These are phyloP conservation scores for Phrixothrix hirtus DNA, from an alignment of 2,888 invertebrate species.

Conservation along the genomic window DNA sequence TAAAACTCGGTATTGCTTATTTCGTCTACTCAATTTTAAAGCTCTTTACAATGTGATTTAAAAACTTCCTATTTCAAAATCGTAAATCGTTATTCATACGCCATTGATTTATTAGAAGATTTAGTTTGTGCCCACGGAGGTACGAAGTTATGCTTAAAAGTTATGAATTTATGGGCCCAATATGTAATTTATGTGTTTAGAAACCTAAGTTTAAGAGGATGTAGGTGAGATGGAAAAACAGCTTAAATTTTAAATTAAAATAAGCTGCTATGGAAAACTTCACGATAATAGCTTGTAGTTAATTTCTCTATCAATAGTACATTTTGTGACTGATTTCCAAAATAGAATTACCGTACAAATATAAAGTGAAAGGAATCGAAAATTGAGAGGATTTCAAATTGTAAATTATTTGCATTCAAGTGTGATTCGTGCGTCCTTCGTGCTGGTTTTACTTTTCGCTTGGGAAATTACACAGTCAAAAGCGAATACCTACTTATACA, in stretches of 20 bases:
- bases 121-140: slow-evolving; percentile 27
- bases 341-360: too few species aligned
- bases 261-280: too few species aligned
- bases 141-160: slow-evolving; percentile 28
- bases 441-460: slow-evolving; percentile 1
- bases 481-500: not conserved
- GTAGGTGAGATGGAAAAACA: not conserved
- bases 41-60: slow-evolving; percentile 26
- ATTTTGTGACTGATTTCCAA: too few species aligned
- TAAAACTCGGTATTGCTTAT: slow-evolving; percentile 25
- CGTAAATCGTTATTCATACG: slow-evolving; percentile 26
- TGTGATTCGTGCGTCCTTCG: not conserved
- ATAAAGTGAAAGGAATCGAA: not conserved
- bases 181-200: slow-evolving; percentile 30
- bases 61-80: slow-evolving; percentile 29
- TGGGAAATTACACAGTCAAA: slow-evolving; percentile 7
- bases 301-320: too few species aligned
- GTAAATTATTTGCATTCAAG: not conserved
- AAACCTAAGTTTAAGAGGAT: not conserved
- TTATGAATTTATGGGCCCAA: slow-evolving; percentile 27
- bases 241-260: not conserved
- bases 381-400: not conserved
- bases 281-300: too few species aligned
- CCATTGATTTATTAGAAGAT: slow-evolving; percentile 27
- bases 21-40: slow-evolving; percentile 36